Evolutionary conservation across 2,113 vertebrate genomes (phyloP).

Genomic region (Dendropsophus ebraccatus): DNA sequence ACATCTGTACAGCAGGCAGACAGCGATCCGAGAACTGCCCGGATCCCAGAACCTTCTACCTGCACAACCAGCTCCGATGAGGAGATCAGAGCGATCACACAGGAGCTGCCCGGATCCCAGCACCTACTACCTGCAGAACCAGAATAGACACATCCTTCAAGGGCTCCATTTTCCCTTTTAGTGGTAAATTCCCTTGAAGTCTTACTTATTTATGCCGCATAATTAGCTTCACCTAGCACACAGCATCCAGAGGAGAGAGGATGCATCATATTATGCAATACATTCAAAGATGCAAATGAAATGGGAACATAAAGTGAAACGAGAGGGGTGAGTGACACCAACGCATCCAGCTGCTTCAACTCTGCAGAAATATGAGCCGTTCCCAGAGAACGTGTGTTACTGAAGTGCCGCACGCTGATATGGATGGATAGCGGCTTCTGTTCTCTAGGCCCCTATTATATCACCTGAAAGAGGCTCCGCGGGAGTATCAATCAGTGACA

Average conservation of each 20-base stretch:
- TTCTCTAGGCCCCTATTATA: background rate
- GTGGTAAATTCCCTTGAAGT: constrained; percentile 24
- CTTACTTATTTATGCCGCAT: constrained; percentile 46
- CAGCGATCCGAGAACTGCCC: too few relatives aligned
- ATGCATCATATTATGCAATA: constrained; percentile 37
- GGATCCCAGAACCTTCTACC: too few relatives aligned
- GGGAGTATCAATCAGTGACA: background rate
- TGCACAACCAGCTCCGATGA: constrained; percentile 1
- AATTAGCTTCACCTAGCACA: constrained; percentile 37
- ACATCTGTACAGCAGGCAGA: background rate
- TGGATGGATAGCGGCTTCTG: background rate
- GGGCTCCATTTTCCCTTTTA: constrained; percentile 1
- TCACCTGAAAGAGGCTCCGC: background rate
- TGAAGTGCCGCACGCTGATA: background rate
- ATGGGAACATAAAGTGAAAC: constrained; percentile 42
- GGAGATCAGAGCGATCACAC: background rate
- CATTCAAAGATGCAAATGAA: constrained; percentile 45
- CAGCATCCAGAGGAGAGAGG: constrained; percentile 3
- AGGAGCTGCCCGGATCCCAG: background rate
- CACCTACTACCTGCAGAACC: constrained; percentile 12
- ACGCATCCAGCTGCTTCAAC: constrained; percentile 37
- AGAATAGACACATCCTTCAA: too few relatives aligned
- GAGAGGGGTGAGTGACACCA: constrained; percentile 45
- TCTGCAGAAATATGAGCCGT: constrained; percentile 22
- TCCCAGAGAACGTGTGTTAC: background rate